Evolutionary conservation across 2,797 vertebrate species (phyloP).

Genomic region (Chanos chanos): DNA sequence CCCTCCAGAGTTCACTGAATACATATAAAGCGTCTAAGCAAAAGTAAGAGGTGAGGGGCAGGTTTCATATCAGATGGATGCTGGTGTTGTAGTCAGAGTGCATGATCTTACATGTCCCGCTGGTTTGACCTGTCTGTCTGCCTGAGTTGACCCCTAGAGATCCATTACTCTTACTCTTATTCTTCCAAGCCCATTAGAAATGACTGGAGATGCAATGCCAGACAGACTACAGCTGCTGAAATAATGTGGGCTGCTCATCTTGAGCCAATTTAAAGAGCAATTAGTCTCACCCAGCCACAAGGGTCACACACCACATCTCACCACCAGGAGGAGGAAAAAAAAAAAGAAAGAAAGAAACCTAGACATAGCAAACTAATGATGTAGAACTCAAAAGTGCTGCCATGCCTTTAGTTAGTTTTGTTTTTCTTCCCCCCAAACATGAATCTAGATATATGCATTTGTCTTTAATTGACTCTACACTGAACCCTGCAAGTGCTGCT

Average conservation of each 20-base stretch:
- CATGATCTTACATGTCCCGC: slow-evolving; percentile 2
- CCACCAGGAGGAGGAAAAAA: background rate
- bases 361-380: slow-evolving; percentile 56
- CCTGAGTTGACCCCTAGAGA: background rate
- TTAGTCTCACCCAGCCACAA: slow-evolving; percentile 52
- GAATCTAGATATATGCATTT: slow-evolving; percentile 51
- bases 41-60: background rate
- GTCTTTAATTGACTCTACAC: slow-evolving; percentile 58
- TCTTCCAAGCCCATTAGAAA: slow-evolving; percentile 40
- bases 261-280: slow-evolving; percentile 60
- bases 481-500: slow-evolving; percentile 17
- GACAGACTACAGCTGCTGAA: slow-evolving; percentile 21
- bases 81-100: background rate
- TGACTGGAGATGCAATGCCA: slow-evolving; percentile 31
- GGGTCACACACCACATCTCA: slow-evolving; percentile 44
- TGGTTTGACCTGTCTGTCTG: slow-evolving; percentile 17
- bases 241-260: slow-evolving; percentile 35
- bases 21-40: background rate
- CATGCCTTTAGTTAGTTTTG: slow-evolving; percentile 46
- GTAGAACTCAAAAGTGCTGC: slow-evolving; percentile 34
- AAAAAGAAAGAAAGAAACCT: slow-evolving; percentile 25
- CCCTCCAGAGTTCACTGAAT: slow-evolving; percentile 3
- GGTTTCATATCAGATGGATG: background rate
- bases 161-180: background rate
- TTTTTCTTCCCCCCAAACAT: slow-evolving; percentile 40